These are phyloP conservation scores for Halocynthia roretzi DNA, from an alignment of 23 tunicate species.

Conservation along the genomic window DNA sequence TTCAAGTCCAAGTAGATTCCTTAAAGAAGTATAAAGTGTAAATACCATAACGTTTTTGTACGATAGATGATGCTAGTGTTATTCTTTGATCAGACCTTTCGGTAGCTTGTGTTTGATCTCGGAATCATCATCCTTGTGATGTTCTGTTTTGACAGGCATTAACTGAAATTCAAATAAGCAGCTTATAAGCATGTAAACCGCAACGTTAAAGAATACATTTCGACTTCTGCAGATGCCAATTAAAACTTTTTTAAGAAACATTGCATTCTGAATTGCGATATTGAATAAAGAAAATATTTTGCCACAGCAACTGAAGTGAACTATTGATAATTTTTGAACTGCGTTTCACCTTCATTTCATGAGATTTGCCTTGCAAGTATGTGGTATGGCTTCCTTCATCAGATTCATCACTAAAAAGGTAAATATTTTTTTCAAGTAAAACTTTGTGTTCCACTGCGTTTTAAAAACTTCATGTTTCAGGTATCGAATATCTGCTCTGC, in stretches of 20 bases:
- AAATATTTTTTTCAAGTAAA: not conserved
- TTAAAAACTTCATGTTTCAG: not conserved
- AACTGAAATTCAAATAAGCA: not conserved
- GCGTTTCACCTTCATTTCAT: no score
- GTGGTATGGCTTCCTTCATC: constrained; percentile 13
- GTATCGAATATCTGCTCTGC: not conserved
- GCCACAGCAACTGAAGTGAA: not conserved
- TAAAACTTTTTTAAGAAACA: no score
- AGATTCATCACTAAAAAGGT: constrained; percentile 8
- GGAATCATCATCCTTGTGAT: not conserved
- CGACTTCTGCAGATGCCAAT: no score
- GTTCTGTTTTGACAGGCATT: constrained; percentile 14
- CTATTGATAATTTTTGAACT: no score
- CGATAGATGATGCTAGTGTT: not conserved
- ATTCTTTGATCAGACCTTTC: constrained; percentile 28
- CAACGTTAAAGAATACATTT: no score
- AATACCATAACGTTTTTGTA: not conserved
- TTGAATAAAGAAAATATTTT: not conserved
- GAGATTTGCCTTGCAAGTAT: constrained; percentile 13
- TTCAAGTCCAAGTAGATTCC: constrained; percentile 9
- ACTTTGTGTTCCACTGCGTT: no score
- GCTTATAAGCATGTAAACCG: no score
- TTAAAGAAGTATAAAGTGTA: not conserved
- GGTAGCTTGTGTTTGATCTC: constrained; percentile 65
- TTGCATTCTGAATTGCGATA: no score